Base-by-base conservation (phyloP, 2,797 vertebrate genomes). In the Pachyuromys duprasi region DNA sequence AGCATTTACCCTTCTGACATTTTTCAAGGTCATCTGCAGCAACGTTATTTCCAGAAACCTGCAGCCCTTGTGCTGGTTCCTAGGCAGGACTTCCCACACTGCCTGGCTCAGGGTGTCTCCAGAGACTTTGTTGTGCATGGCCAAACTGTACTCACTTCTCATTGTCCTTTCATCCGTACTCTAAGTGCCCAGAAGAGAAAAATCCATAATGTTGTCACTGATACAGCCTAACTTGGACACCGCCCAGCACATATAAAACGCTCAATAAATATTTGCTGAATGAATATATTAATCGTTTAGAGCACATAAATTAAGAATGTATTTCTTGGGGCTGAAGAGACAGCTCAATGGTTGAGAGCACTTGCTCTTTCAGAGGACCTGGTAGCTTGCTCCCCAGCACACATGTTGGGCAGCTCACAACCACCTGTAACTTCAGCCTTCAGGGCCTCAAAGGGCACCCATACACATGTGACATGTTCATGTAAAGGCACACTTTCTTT, bases 221-320 rank as follows among this genome's bases (percentile, higher is more conserved):
- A 60, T 39, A 42, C 12, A 92, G 53, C 67, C 80, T 65, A 94
- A 89, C 60, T 94, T 91, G 63, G 93, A 86, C 8, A 93, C 69
- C 70, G 42, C 33, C 42, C 24, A 63, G 53, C 63, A 82, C 86
- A 42, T 81, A 84, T 39, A 78, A 67, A 95, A 33, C 36, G 33
- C 42, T 93, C 65, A 80, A 28, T 88, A 75, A 93, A 74, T 86
- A 75, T 18, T 88, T 74, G 11, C 57, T 60, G 69, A 94, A 83
- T 74, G 79, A 82, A 82, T 92, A 62, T 75, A 74, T 92, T 45
- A 84, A 55, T 57, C n/a, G 3, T 65, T 89, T 82, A 60, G 0
- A 75, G 65, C 57, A 69, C 31, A 31, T 28, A 28, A 86, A 42
- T 82, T 86, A 91, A 57, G 33, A 93, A 3, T 86, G 33, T 36